These are phyloP conservation scores for Campopleginae sp. DNA, from an alignment of 2,888 invertebrate species.

Conservation along the genomic window DNA sequence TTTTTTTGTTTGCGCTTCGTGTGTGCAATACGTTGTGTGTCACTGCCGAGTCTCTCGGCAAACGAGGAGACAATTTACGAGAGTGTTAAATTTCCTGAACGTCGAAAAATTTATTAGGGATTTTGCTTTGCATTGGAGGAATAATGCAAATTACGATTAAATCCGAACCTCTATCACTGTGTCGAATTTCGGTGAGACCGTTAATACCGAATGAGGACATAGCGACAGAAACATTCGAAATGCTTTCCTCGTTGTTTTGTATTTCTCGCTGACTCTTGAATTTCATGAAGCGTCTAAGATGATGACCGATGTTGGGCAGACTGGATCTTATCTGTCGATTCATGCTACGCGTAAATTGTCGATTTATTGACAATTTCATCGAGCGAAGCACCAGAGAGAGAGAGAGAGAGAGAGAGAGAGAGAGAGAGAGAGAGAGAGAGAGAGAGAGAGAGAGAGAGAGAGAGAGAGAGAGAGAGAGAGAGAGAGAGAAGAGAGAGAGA, in stretches of 20 bases:
- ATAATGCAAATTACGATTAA: neutral
- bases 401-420: too few species aligned
- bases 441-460: too few species aligned
- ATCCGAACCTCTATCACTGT: constrained; percentile 18
- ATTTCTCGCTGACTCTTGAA: constrained; percentile 64
- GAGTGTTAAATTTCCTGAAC: neutral
- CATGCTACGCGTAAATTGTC: constrained; percentile 13
- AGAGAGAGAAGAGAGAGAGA: too few species aligned
- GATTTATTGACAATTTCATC: constrained; percentile 18
- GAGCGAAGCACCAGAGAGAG: neutral
- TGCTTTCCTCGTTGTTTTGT: constrained; percentile 54
- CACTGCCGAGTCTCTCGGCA: too few species aligned
- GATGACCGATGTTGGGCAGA: constrained; percentile 72
- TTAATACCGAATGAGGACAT: constrained; percentile 30
- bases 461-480: too few species aligned
- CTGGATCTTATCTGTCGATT: constrained; percentile 74
- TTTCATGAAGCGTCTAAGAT: constrained; percentile 74
- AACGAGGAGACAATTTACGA: neutral
- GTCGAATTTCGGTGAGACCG: constrained; percentile 4
- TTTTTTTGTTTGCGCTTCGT: neutral
- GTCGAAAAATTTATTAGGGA: neutral
- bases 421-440: too few species aligned
- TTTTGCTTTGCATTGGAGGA: neutral
- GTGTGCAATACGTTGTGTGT: neutral
- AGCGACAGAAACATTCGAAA: neutral